Evolutionary conservation across 2,888 invertebrate species (phyloP), one percentile per base, ranked within the genome.

Genomic region (Agonopterix heracliana): DNA sequence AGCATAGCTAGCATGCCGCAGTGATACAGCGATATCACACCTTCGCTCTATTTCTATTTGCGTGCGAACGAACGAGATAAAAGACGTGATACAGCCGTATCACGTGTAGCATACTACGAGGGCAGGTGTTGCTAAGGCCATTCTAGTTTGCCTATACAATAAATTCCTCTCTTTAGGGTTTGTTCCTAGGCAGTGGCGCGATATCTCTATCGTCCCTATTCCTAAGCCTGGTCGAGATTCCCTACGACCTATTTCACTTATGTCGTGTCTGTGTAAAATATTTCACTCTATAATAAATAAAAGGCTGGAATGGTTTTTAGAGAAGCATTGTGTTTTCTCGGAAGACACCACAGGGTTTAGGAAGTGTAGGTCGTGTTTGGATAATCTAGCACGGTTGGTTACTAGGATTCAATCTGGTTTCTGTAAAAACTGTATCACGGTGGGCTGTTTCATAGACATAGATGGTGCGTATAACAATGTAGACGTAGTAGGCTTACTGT

Each of bases 221-320:
- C 41, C 41, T 9, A 41, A 41, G 41, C 41, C 41, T n/a, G 41
- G 41, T 11, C 40, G 40, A 3, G 40, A 40, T n/a, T 3, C 40
- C 11, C 10, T 3, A 4, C 3, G 3, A 3, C 9, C 11, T 40
- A 9, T n/a, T 3, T 40, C 40, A 7, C 40, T 40, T n/a, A 35
- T 4, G n/a, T n/a, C n/a, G n/a, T n/a, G n/a, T n/a, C n/a, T n/a
- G n/a, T n/a, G n/a, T n/a, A n/a, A n/a, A n/a, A 35, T 35, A 35
- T 35, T 35, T 35, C 35, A 40, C n/a, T 40, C 9, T 11, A n/a
- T 40, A 40, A 4, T 40, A 9, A 2, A 46, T 14, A 12, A 41
- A 45, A 48, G 53, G n/a, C n/a, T 59, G 5, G 57, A 58, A 35
- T 55, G 49, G 54, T 55, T 43, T 36, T 26, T 51, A 2, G 54